phyloP scores from a whole-genome alignment of 2,113 vertebrate genomes.

The Bujurquina vittata region DNA sequence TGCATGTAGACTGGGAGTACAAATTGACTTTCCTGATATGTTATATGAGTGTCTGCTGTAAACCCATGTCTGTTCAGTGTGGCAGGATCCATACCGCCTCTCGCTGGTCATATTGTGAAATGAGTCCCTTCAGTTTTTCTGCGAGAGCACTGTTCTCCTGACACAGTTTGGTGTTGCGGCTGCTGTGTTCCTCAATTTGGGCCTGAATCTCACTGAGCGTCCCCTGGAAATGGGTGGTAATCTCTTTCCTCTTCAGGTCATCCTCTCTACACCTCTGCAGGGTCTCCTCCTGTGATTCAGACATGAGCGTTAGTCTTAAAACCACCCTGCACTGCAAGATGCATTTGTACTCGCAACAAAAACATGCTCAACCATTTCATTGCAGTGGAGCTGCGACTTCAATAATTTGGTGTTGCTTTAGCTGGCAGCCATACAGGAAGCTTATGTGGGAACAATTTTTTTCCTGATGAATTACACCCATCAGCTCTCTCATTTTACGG shows the following conservation, averaged over 20 bases:
- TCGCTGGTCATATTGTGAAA: conserved; percentile 94
- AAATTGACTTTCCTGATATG: conserved; percentile 8
- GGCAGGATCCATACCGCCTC: conserved; percentile 86
- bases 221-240: conserved; percentile 96
- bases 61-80: neutral
- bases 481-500: neutral
- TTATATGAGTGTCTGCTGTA: neutral
- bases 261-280: conserved; percentile 94
- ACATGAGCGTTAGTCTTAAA: neutral
- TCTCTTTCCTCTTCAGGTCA: conserved; percentile 97
- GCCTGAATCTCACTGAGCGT: conserved; percentile 94
- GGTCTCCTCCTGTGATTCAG: conserved; percentile 88
- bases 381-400: neutral
- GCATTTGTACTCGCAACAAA: neutral
- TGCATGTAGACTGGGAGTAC: neutral
- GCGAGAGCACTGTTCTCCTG: conserved; percentile 95
- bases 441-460: neutral
- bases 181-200: conserved; percentile 97
- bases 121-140: conserved; percentile 94
- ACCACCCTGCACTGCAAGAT: neutral
- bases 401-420: neutral
- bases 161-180: conserved; percentile 93
- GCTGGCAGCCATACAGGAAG: neutral
- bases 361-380: neutral
- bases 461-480: no score